A percentile compares a stretch with the other conserved stretches of the same genome.
These are phyloP conservation scores for Noctilio leporinus DNA, from an alignment of 2,113 vertebrate genomes.

Conservation along the genomic window DNA sequence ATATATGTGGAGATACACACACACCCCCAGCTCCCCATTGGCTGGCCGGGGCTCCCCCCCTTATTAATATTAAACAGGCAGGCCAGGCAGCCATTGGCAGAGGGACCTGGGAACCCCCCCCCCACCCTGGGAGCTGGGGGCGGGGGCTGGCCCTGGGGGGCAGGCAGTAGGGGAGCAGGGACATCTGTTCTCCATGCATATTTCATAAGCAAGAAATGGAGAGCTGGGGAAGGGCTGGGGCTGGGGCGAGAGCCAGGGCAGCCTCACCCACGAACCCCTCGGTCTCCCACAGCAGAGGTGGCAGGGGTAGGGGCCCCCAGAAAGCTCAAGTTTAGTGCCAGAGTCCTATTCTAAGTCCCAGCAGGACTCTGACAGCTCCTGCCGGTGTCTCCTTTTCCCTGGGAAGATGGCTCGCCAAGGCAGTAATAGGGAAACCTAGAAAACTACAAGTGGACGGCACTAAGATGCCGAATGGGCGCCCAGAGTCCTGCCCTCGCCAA, in stretches of 20 bases:
- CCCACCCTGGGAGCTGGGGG: slow-evolving; percentile 61
- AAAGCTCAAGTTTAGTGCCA: not conserved
- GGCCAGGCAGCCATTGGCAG: slow-evolving; percentile 77
- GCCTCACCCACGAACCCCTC: slow-evolving; percentile 54
- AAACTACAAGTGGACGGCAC: not conserved
- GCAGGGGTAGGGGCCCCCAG: not conserved
- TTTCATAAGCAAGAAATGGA: slow-evolving; percentile 80
- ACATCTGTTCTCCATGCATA: slow-evolving; percentile 84
- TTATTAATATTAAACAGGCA: slow-evolving; percentile 81
- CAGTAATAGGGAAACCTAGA: not conserved
- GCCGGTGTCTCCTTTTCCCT: not conserved
- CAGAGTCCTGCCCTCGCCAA: not conserved
- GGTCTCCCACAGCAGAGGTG: slow-evolving; percentile 6
- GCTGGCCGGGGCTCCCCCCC: slow-evolving; percentile 67
- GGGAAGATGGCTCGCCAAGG: not conserved
- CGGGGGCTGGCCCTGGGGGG: slow-evolving; percentile 61
- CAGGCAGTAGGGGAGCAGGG: slow-evolving; percentile 70
- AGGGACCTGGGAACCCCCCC: slow-evolving; percentile 67
- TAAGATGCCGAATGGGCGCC: not conserved
- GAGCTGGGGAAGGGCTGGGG: slow-evolving; percentile 67
- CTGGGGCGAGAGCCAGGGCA: slow-evolving; percentile 63
- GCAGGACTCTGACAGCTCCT: not conserved
- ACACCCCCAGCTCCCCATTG: slow-evolving; percentile 77
- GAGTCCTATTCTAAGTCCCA: not conserved
- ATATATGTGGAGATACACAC: slow-evolving; percentile 68